These are phyloP conservation scores for Oscheius myriophilus DNA, from an alignment of 2,888 invertebrate species.

Conservation along the genomic window DNA sequence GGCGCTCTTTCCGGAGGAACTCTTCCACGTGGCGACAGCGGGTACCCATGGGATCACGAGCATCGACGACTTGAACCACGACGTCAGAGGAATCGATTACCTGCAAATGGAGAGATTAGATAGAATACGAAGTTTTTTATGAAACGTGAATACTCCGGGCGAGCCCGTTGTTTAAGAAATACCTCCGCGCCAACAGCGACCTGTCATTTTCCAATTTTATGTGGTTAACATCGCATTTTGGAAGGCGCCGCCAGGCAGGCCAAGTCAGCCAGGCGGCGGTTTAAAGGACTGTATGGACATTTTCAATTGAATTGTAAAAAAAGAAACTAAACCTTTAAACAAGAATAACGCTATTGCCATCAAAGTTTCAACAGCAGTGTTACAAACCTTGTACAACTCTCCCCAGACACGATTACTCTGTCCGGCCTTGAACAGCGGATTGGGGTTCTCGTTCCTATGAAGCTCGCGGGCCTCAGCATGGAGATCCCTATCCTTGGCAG, in stretches of 20 bases:
- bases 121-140: not conserved
- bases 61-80: constrained; percentile 91
- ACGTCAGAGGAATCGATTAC: constrained; percentile 96
- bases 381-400: constrained; percentile 90
- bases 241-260: not conserved
- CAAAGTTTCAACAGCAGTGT: no score
- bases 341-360: constrained; percentile 15
- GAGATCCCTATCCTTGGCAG: constrained; percentile 84
- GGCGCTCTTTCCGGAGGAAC: constrained; percentile 83
- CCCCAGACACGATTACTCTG: constrained; percentile 98
- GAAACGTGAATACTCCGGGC: no score
- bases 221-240: no score
- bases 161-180: no score
- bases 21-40: constrained; percentile 90
- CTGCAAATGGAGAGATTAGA: constrained; percentile 62
- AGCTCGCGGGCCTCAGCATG: constrained; percentile 74
- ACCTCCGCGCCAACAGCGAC: no score
- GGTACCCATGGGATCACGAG: constrained; percentile 88
- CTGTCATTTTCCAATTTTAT: no score
- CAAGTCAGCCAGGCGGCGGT: not conserved
- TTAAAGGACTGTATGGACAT: no score
- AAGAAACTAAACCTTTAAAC: no score
- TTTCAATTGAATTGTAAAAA: no score
- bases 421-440: constrained; percentile 94
- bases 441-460: constrained; percentile 81